Percentiles rank a stretch among this genome's conserved stretches.
These are phyloP conservation scores for Allolobophora icterica DNA, from an alignment of 2,888 invertebrate genomes.

Conservation along the genomic window DNA sequence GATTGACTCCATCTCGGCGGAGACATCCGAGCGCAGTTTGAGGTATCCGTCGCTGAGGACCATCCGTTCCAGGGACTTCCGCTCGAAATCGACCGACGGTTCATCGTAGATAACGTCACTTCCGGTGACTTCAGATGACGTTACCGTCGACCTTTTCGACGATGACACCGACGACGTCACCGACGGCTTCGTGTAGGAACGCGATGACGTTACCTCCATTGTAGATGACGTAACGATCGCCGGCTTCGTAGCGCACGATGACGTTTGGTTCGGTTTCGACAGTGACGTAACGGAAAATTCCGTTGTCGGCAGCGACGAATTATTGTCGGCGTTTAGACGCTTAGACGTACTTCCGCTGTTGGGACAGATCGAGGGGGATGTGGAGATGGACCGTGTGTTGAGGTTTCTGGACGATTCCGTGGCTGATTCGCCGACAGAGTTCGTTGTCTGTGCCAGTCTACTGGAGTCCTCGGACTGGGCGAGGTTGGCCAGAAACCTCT, in stretches of 20 bases:
- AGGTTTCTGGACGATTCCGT: neutral
- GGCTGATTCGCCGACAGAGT: neutral
- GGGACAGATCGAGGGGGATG: neutral
- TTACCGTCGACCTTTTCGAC: neutral
- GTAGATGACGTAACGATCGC: neutral
- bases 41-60: conserved; percentile 32
- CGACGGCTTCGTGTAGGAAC: neutral
- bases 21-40: neutral
- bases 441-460: neutral
- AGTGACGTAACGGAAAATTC: neutral
- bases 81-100: neutral
- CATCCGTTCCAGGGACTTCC: neutral
- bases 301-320: neutral
- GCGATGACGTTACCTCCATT: conserved; percentile 6
- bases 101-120: conserved; percentile 28
- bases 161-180: neutral
- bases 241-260: neutral
- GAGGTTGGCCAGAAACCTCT: conserved; percentile 6
- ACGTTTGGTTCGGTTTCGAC: neutral
- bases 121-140: neutral
- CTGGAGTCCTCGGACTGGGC: neutral
- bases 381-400: neutral
- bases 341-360: neutral
- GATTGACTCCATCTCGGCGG: neutral
- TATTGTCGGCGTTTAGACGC: neutral